These are phyloP conservation scores for Arrhopalites spinosus DNA, from an alignment of 2,888 invertebrate species.

Conservation along the genomic window DNA sequence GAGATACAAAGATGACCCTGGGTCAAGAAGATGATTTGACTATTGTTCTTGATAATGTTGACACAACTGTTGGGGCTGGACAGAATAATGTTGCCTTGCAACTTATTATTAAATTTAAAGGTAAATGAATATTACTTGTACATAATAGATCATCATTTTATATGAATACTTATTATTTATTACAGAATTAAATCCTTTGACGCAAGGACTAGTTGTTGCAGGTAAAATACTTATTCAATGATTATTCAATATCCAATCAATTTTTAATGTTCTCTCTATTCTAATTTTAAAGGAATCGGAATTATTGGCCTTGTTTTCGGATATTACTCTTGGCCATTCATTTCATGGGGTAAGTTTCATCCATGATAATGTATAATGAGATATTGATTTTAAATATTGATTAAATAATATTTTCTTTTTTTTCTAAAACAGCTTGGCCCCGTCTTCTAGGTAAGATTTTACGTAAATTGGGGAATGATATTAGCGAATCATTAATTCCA, in stretches of 20 bases:
- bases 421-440: background rate
- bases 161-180: background rate
- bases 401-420: background rate
- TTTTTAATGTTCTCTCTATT: too few relatives aligned
- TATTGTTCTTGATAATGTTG: background rate
- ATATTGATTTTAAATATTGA: background rate
- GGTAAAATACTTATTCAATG: too few relatives aligned
- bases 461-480: too few relatives aligned
- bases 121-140: background rate
- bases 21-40: background rate
- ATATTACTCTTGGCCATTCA: slow-evolving; percentile 20
- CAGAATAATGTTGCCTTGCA: background rate
- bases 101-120: background rate
- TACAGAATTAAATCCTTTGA: slow-evolving; percentile 11
- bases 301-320: background rate
- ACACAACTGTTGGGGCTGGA: background rate
- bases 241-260: too few relatives aligned
- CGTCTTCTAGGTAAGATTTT: too few relatives aligned
- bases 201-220: slow-evolving; percentile 5
- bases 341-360: slow-evolving; percentile 25
- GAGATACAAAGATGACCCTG: background rate
- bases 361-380: too few relatives aligned
- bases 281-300: too few relatives aligned
- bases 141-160: background rate
- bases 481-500: too few relatives aligned